phyloP scores from a whole-genome alignment of 2,888 invertebrate species.

The Pterostichus madidus region DNA sequence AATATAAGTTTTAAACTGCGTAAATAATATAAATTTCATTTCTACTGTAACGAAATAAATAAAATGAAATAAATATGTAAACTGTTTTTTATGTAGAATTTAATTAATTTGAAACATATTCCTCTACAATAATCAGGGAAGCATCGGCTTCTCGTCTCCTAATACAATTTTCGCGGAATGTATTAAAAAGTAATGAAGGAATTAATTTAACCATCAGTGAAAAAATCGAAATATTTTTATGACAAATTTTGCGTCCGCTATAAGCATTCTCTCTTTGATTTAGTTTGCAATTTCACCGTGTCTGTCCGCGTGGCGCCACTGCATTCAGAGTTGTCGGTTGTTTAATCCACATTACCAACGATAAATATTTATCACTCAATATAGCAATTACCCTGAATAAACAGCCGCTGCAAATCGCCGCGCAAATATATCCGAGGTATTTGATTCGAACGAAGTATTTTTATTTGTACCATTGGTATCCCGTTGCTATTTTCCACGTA shows the following conservation, averaged over 20 bases:
- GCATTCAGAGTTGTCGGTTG: constrained; percentile 11
- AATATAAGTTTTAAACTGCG: too few relatives aligned
- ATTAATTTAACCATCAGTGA: too few relatives aligned
- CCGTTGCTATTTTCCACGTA: constrained; percentile 10
- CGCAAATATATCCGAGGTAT: constrained; percentile 50
- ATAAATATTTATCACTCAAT: constrained; percentile 66
- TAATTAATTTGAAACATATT: too few relatives aligned
- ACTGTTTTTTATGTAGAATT: too few relatives aligned
- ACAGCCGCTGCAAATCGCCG: constrained; percentile 57
- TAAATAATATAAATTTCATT: too few relatives aligned
- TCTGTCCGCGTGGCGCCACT: background rate
- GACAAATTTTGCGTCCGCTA: background rate
- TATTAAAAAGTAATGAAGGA: too few relatives aligned
- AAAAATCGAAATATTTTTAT: too few relatives aligned
- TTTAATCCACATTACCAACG: constrained; percentile 55
- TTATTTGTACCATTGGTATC: constrained; percentile 1
- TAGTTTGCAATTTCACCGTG: background rate
- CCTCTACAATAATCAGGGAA: too few relatives aligned
- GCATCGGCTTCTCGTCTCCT: too few relatives aligned
- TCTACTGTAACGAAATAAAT: too few relatives aligned
- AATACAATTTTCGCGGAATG: too few relatives aligned
- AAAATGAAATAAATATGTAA: too few relatives aligned
- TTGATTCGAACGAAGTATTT: constrained; percentile 48
- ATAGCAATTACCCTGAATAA: constrained; percentile 63
- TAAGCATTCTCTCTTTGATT: constrained; percentile 1